phyloP scores from a whole-genome alignment of 2,888 invertebrate species.

The Mactromeris polynyma region DNA sequence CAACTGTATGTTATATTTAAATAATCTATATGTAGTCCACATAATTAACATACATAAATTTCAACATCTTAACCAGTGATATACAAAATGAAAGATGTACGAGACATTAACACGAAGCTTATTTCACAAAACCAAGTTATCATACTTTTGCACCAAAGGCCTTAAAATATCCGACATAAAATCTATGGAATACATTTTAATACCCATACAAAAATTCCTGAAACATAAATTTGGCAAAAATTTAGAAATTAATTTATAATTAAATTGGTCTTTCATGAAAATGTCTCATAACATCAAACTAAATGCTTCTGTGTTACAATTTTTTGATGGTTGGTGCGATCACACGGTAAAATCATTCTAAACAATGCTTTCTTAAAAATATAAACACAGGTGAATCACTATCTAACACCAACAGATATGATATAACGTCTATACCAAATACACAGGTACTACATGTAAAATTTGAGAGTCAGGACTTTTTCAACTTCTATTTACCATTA shows the following conservation, averaged over 20 bases:
- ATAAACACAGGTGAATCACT: not conserved
- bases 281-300: slow-evolving; percentile 3
- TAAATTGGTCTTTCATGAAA: not conserved
- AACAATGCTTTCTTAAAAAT: slow-evolving; percentile 3
- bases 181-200: too few species aligned
- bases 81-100: not conserved
- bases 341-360: slow-evolving; percentile 10
- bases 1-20: slow-evolving; percentile 69
- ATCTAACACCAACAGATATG: not conserved
- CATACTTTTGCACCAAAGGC: too few species aligned
- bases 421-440: not conserved
- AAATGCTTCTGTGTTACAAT: not conserved
- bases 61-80: slow-evolving; percentile 36
- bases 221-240: not conserved
- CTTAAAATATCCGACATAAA: too few species aligned
- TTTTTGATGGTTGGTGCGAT: slow-evolving; percentile 4
- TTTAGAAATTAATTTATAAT: not conserved
- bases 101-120: not conserved
- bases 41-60: slow-evolving; percentile 44
- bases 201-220: too few species aligned
- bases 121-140: too few species aligned
- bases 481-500: not conserved
- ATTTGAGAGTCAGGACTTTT: not conserved
- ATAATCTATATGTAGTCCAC: slow-evolving; percentile 59
- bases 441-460: not conserved